Percentiles rank a stretch among this genome's conserved stretches.
These are phyloP conservation scores for Clarias fuscus DNA, from an alignment of 2,797 vertebrate species.

Conservation along the genomic window DNA sequence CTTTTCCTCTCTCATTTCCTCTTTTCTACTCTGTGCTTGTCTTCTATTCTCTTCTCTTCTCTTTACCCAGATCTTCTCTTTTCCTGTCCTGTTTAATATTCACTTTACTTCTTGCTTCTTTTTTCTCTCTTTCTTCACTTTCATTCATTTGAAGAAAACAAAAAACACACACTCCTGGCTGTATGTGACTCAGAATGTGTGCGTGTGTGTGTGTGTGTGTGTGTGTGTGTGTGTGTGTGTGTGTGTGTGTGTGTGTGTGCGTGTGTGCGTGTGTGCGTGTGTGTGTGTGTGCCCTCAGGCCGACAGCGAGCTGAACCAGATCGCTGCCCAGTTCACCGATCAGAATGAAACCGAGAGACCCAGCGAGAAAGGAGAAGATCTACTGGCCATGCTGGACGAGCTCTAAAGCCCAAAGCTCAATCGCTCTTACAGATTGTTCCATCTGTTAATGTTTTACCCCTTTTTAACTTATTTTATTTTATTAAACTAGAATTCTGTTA, in stretches of 20 bases:
- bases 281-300: constrained; percentile 58
- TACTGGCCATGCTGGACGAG: constrained; percentile 90
- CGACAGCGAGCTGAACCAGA: constrained; percentile 77
- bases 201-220: background rate
- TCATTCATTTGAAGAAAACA: background rate
- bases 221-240: too few species aligned
- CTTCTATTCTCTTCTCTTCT: too few species aligned
- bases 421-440: background rate
- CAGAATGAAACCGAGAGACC: constrained; percentile 55
- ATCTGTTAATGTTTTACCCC: background rate
- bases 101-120: background rate
- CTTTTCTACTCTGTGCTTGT: too few species aligned
- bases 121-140: background rate
- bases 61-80: background rate
- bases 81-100: background rate
- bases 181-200: too few species aligned
- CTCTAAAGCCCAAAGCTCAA: constrained; percentile 65
- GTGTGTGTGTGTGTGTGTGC: too few species aligned
- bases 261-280: too few species aligned
- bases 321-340: constrained; percentile 80
- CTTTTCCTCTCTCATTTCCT: too few species aligned
- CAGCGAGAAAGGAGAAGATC: constrained; percentile 83
- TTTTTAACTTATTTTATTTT: background rate
- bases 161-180: too few species aligned
- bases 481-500: too few species aligned